Base-by-base conservation (phyloP, 2,797 vertebrate species). In the Avahi laniger region DNA sequence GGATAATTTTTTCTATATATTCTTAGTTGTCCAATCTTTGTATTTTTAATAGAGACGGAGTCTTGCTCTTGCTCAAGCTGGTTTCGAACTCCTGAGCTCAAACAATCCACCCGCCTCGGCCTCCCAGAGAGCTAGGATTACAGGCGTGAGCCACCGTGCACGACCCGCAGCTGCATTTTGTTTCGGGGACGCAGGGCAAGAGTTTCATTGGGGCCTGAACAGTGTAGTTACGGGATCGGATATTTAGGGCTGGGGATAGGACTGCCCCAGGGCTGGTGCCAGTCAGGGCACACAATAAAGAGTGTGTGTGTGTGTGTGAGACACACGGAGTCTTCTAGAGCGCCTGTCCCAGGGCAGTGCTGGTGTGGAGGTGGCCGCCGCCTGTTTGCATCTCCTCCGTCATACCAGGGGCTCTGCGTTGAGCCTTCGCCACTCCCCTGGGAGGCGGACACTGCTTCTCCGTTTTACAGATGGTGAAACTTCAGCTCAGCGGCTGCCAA, bases 291-390 rank as follows among this genome's bases (percentile, higher is more conserved):
- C 50, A 61, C 17, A 20, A 22, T 41, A 50, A 50, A 28, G 14
- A 2, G 8, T 11, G 6, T 73, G 5, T 10, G 4, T 48, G n/a
- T 48, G 22, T 28, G 20, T 30, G 7, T 75, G 13, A 26, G 43
- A 57, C 9, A 57, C 22, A 24, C 50, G 50, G 50, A 17, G 50
- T 52, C 50, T 6, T 2, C 50, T 52, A 18, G 22, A 57, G 22
- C 8, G 22, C 54, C 20, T 20, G 35, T 61, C 54, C 22, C 6
- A 0, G 18, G 88, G 41, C 35, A 1, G 80, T 24, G 2, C 81
- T 10, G 57, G n/a, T 18, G 33, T 15, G 7, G 30, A 5, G 5
- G 6, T 15, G 9, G 2, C 48, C 14, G 20, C 48, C 1, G 20
- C 43, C 50, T 4, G 0, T 24, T 50, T 30, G 81, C 30, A 2